Evolutionary conservation across 2,113 vertebrate species (phyloP), one percentile per base, ranked within the genome.

Genomic region (Rana temporaria): DNA sequence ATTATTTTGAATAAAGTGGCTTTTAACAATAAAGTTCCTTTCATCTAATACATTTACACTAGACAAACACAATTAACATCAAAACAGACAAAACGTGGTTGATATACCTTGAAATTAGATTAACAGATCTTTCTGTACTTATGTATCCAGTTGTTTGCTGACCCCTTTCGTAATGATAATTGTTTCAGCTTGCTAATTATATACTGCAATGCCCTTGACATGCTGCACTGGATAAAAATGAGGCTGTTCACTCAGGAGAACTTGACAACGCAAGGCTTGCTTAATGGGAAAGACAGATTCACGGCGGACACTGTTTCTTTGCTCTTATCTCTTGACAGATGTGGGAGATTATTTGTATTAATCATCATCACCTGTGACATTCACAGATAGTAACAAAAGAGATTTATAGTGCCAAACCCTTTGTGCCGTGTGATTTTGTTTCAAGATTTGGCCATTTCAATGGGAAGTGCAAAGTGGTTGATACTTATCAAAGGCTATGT

Each of bases 361-460:
- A 81, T 81, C 79, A 81, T 73, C 79, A 65, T 81, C 69, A 73
- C 79, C 69, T 73, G 34, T 73, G 79, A 65, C 79, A 81, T 81
- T 63, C 42, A 65, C 56, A 53, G 69, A 65, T 56, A 64, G 68
- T 56, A 24, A 73, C 79, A 81, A 38, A 73, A 73, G 8, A 73
- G 68, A 64, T 81, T 64, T 81, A 72, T 65, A 15, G 42, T 32
- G 34, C 57, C 59, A 34, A 81, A 66, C 48, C 77, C 52, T 79
- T 24, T 24, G 24, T 69, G 60, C 57, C 48, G 8, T 73, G 18
- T 22, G 60, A 73, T 62, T 42, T 38, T 64, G 15, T 65, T 72
- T 48, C 42, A 20, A 55, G 59, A 81, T 81, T 48, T 30, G 30
- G 53, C 38, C 64, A 24, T 26, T 34, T 63, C 34, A 69, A 81